phyloP scores from a whole-genome alignment of 2,888 invertebrate species.

The Rapana venosa region DNA sequence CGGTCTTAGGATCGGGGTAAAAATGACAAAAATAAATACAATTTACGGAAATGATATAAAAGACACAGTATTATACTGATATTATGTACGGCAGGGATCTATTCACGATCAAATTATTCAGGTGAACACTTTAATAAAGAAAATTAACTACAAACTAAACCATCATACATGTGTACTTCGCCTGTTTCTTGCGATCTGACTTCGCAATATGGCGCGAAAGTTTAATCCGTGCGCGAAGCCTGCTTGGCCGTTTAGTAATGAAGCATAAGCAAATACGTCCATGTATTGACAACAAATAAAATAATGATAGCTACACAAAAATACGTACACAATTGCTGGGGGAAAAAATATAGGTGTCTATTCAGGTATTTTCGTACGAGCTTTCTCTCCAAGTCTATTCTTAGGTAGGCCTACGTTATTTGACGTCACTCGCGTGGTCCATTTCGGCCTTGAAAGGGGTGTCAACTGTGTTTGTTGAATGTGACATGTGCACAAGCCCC shows the following conservation, averaged over 20 bases:
- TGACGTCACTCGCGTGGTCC: constrained; percentile 28
- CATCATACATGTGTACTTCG: no score
- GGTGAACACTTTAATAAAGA: no score
- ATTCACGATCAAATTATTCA: no score
- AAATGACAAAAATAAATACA: neutral
- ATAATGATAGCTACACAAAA: neutral
- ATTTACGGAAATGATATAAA: neutral
- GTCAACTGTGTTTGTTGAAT: neutral
- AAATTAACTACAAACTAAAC: no score
- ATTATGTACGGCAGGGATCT: no score
- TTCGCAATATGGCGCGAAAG: constrained; percentile 37
- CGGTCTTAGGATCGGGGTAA: neutral
- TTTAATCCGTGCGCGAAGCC: neutral
- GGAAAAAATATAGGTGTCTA: neutral
- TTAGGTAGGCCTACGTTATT: neutral
- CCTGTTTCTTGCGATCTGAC: no score
- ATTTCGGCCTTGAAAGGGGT: neutral
- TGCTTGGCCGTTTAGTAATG: neutral
- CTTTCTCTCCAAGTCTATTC: neutral
- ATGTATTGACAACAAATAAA: neutral
- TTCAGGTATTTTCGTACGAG: neutral
- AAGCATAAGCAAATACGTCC: neutral
- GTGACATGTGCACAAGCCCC: neutral
- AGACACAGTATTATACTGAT: neutral
- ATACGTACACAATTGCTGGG: neutral